A percentile compares a stretch with the other conserved stretches of the same genome.
phyloP scores from a whole-genome alignment of 2,113 vertebrate species.

The Myocastor coypus region DNA sequence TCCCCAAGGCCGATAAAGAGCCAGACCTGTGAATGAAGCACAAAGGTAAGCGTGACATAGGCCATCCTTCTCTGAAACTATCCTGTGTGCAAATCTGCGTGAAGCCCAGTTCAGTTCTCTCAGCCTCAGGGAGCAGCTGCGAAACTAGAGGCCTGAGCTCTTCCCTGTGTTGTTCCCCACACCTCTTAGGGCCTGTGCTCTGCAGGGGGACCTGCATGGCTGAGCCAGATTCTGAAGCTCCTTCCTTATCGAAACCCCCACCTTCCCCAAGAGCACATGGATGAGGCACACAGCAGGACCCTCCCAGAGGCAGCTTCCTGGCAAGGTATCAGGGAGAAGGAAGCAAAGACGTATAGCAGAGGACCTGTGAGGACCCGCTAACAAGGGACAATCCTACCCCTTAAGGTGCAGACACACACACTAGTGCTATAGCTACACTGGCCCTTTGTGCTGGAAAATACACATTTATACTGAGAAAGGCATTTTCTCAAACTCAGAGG shows the following conservation, averaged over 20 bases:
- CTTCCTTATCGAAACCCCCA: rapidly evolving
- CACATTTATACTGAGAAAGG: neutral
- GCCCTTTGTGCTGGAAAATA: neutral
- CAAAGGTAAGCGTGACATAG: neutral
- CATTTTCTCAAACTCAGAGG: slow-evolving; percentile 31
- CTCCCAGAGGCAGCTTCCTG: neutral
- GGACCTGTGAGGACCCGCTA: neutral
- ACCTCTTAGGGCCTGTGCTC: rapidly evolving
- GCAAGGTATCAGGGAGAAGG: too few relatives aligned
- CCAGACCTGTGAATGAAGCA: neutral
- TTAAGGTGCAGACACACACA: rapidly evolving
- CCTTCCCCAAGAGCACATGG: rapidly evolving
- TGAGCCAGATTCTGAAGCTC: neutral
- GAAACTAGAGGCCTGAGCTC: neutral
- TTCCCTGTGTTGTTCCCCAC: neutral
- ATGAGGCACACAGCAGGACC: too few relatives aligned
- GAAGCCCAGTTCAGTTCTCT: neutral
- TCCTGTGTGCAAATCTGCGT: neutral
- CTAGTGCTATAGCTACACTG: neutral
- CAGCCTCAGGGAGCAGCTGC: neutral
- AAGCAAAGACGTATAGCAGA: neutral
- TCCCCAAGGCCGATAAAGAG: neutral
- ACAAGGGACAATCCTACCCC: neutral
- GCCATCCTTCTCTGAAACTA: neutral
- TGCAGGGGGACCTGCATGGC: rapidly evolving